Evolutionary conservation across 2,797 vertebrate species (phyloP), one percentile per base, ranked within the genome.

Genomic region (Atherinosoma microstoma): DNA sequence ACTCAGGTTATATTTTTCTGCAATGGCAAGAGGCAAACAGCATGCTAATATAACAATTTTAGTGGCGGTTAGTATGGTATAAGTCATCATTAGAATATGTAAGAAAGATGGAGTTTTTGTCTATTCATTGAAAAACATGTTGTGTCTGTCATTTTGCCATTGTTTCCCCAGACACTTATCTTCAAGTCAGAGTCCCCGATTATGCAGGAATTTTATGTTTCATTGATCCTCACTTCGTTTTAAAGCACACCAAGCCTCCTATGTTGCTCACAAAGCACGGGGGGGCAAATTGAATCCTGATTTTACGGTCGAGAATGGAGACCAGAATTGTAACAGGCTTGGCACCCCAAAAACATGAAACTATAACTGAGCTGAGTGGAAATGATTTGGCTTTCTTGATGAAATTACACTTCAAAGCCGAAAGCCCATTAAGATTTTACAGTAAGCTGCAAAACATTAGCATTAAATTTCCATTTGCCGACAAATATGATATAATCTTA

Each of bases 391-490:
- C 65, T 74, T 80, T 77, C 71, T 80, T 47, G 49, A 67, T 80
- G 62, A 82, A 87, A 85, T 85, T 82, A 86, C 76, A 85, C 75
- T 87, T 84, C 65, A 75, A 78, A 88, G 77, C 77, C 67, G 64
- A 83, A 59, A 79, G 78, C 72, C 61, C 75, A 70, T 84, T 87
- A 72, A 85, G 65, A 73, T 80, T 85, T 77, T 58, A 86, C 69
- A 71, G 73, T 85, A 80, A 84, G 77, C 82, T 84, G 79, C 70
- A 76, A 83, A 82, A 84, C 76, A 90, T 84, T 76, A 76, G 75
- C 87, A 85, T 90, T 86, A 87, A 83, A 89, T 75, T 78, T 67
- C 75, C 73, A 86, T 88, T 89, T 86, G 79, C n/a, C 13, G 74
- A 78, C 76, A 87, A 88, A 91, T 77, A 76, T 71, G 77, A 89